Percentiles rank a stretch among this genome's conserved stretches.
Evolutionary conservation across 2,113 vertebrate genomes (phyloP).

Genomic region (Gallinago jamesoni): DNA sequence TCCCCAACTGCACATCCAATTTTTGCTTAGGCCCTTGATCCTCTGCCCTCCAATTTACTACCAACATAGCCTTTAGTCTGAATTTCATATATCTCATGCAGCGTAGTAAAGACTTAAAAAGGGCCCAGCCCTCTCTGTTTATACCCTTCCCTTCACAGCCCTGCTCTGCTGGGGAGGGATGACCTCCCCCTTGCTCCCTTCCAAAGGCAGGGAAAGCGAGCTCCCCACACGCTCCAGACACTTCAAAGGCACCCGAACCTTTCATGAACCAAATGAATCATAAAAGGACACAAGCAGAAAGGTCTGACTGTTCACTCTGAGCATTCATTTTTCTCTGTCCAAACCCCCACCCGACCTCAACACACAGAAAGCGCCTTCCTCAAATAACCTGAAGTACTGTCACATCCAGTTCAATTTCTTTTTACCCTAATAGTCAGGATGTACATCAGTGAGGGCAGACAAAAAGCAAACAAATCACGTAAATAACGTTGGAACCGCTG

Average conservation of each 20-base stretch:
- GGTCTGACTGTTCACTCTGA: neutral
- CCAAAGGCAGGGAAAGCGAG: neutral
- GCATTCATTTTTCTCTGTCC: neutral
- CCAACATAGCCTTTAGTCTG: neutral
- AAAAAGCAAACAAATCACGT: neutral
- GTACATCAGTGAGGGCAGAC: neutral
- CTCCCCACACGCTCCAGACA: neutral
- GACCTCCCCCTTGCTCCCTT: neutral
- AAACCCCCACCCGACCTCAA: constrained; percentile 6
- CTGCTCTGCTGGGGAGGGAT: neutral
- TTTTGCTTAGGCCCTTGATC: neutral
- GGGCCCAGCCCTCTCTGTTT: constrained; percentile 12
- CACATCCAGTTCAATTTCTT: neutral
- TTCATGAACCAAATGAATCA: constrained; percentile 31
- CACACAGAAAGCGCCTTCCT: neutral
- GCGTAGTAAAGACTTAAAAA: neutral
- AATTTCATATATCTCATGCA: neutral
- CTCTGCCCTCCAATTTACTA: constrained; percentile 23
- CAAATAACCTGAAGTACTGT: neutral
- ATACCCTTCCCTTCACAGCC: neutral
- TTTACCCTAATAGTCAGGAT: neutral
- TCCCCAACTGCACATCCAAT: neutral
- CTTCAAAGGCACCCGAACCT: constrained; percentile 37
- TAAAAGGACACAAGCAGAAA: constrained; percentile 44
- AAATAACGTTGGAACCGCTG: neutral